A percentile compares a stretch with the other conserved stretches of the same genome.
phyloP scores from a whole-genome alignment of 2,888 invertebrate genomes.

The Liopterus haemorrhoidalis region DNA sequence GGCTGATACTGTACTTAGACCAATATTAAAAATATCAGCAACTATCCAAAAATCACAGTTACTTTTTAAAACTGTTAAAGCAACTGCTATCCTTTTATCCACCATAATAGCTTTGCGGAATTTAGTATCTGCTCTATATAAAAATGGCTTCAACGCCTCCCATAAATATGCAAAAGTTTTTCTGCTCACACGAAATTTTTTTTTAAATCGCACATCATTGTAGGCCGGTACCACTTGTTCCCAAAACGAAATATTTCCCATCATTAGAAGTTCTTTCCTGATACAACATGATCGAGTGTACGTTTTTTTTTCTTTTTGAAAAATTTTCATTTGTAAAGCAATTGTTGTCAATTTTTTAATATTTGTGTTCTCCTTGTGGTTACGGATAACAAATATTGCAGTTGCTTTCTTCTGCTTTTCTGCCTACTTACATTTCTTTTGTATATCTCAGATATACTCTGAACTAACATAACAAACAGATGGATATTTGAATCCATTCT shows the following conservation, averaged over 20 bases:
- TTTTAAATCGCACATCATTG: constrained; percentile 14
- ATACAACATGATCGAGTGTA: too few relatives aligned
- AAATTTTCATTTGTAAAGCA: too few relatives aligned
- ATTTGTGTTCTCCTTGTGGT: too few relatives aligned
- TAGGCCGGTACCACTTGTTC: constrained; percentile 1
- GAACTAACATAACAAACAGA: too few relatives aligned
- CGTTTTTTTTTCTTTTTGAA: too few relatives aligned
- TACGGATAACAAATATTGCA: too few relatives aligned
- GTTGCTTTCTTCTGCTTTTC: too few relatives aligned
- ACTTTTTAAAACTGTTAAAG: constrained; percentile 16
- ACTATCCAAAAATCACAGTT: constrained; percentile 16
- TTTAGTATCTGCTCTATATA: constrained; percentile 8
- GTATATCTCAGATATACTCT: too few relatives aligned
- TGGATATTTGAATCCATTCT: too few relatives aligned
- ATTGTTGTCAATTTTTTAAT: too few relatives aligned
- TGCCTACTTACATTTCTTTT: too few relatives aligned
- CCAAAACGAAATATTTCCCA: constrained; percentile 3
- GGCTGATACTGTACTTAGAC: constrained; percentile 13
- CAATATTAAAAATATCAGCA: constrained; percentile 17
- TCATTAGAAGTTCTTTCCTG: too few relatives aligned
- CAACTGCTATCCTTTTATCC: constrained; percentile 12
- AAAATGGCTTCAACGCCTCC: constrained; percentile 1
- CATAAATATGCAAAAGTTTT: constrained; percentile 10
- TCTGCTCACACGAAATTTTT: constrained; percentile 10
- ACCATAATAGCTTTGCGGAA: constrained; percentile 17